A percentile compares a stretch with the other conserved stretches of the same genome.
Conservation (phyloP, 2,797 vertebrate genomes). For the Toxotes lorentzi region DNA sequence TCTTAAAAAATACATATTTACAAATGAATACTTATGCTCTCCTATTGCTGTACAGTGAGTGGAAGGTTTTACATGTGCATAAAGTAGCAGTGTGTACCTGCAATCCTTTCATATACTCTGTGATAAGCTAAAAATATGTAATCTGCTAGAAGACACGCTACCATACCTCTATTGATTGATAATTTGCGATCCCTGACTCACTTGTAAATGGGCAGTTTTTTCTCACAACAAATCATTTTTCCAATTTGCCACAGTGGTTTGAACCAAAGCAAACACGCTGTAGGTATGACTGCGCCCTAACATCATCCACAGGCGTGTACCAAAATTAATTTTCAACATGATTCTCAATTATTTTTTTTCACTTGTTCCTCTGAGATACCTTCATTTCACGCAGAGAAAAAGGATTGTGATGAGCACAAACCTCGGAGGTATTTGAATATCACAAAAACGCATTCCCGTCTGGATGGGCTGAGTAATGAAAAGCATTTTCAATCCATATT, state of each 20-base stretch:
- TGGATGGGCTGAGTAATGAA: neutral
- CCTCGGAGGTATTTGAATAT: neutral
- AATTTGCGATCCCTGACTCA: neutral
- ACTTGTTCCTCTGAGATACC: neutral
- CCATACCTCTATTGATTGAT: too few relatives aligned
- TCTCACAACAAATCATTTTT: neutral
- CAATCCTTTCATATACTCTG: slow-evolving; percentile 16
- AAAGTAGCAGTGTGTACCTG: slow-evolving; percentile 38
- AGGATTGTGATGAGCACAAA: neutral
- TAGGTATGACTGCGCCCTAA: neutral
- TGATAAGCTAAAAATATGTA: too few relatives aligned
- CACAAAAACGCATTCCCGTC: neutral
- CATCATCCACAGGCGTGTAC: too few relatives aligned
- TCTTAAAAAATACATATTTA: slow-evolving; percentile 71
- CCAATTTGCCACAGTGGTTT: neutral
- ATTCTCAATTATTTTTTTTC: neutral
- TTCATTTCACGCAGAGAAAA: neutral
- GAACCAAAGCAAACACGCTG: neutral
- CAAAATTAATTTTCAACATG: neutral
- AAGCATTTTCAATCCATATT: slow-evolving; percentile 24
- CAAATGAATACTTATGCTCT: slow-evolving; percentile 54
- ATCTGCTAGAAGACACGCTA: too few relatives aligned
- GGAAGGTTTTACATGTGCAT: slow-evolving; percentile 49
- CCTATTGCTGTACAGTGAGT: slow-evolving; percentile 42
- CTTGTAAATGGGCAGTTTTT: slow-evolving; percentile 4